Conservation (phyloP, 2,797 vertebrate species). For the Orientallactaga sibirica region DNA sequence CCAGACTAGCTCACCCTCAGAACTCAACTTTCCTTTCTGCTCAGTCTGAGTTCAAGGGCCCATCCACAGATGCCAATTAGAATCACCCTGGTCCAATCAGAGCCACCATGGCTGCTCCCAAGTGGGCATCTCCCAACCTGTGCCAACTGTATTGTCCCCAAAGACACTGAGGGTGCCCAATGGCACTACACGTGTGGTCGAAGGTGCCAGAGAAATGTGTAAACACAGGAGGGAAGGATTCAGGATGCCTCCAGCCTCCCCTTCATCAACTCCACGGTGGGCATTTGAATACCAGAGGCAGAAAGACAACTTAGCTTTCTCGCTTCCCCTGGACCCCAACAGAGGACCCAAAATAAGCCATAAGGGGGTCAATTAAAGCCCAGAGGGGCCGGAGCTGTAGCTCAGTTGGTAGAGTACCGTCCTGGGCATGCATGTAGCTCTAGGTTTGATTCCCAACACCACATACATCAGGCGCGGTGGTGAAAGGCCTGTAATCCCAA, state of each 20-base stretch:
- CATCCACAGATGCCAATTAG: rapidly evolving
- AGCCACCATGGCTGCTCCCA: neutral
- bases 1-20: neutral
- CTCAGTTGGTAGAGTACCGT: too few species aligned
- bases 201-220: neutral
- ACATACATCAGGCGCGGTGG: too few species aligned
- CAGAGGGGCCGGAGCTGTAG: too few species aligned
- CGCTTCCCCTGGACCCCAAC: neutral
- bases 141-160: rapidly evolving
- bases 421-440: too few species aligned
- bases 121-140: neutral
- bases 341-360: neutral
- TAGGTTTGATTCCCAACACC: too few species aligned
- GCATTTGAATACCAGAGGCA: rapidly evolving
- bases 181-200: too few species aligned
- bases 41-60: neutral
- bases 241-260: neutral
- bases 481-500: too few species aligned
- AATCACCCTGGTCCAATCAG: neutral
- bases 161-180: neutral
- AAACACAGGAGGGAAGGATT: neutral
- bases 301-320: neutral
- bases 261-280: neutral
- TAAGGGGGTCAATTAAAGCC: neutral
- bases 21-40: neutral